These are phyloP conservation scores for Drosophila helvetica DNA, from an alignment of 2,888 invertebrate species.

Conservation along the genomic window DNA sequence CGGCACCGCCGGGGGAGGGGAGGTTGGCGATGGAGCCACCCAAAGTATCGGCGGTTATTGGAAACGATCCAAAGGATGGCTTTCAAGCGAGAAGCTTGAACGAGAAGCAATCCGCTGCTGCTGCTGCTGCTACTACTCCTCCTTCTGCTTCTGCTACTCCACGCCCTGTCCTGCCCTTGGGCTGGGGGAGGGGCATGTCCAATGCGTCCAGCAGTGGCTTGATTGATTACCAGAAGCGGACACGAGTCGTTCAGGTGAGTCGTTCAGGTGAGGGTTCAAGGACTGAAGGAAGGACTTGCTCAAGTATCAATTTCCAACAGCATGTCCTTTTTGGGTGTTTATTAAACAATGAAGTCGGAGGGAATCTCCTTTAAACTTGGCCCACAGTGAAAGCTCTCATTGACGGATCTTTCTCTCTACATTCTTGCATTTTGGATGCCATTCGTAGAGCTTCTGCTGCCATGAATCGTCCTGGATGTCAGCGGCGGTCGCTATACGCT, in stretches of 20 bases:
- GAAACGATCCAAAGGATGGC: not conserved
- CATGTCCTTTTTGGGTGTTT: not conserved
- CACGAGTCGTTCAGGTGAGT: constrained; percentile 83
- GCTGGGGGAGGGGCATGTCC: constrained; percentile 40
- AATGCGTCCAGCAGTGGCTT: constrained; percentile 48
- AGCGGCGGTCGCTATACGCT: too few relatives aligned
- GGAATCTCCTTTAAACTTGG: not conserved
- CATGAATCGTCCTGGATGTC: too few relatives aligned
- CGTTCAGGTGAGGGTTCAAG: constrained; percentile 32
- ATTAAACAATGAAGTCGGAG: not conserved
- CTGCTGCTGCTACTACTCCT: not conserved
- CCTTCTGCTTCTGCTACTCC: not conserved
- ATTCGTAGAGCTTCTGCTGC: too few relatives aligned
- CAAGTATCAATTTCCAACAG: constrained; percentile 21
- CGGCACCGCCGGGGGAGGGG: constrained; percentile 29
- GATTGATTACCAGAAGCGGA: constrained; percentile 82
- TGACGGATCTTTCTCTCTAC: too few relatives aligned
- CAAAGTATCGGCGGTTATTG: constrained; percentile 47
- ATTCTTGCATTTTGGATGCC: too few relatives aligned
- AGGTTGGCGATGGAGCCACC: constrained; percentile 54
- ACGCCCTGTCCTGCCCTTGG: constrained; percentile 31
- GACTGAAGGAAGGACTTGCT: not conserved
- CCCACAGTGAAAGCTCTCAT: not conserved
- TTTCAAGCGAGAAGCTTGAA: constrained; percentile 9
- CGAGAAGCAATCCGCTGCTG: not conserved